Evolutionary conservation across 2,888 invertebrate species (phyloP).

Genomic region (Aphelenchoides bicaudatus): DNA sequence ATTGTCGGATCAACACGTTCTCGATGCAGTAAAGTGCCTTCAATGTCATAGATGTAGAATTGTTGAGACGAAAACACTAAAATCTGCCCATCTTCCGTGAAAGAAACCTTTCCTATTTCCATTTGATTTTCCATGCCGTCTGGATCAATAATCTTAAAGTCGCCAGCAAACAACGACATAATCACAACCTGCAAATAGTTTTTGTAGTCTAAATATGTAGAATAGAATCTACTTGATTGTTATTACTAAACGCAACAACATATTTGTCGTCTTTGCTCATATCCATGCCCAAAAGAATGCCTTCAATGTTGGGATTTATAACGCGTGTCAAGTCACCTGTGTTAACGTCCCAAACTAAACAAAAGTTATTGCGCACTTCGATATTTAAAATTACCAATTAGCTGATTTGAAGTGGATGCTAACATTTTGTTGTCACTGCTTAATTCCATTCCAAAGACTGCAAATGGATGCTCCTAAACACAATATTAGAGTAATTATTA

Average conservation of each 20-base stretch:
- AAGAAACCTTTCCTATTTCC: constrained; percentile 69
- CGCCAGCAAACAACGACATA: constrained; percentile 86
- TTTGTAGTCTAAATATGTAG: constrained; percentile 1
- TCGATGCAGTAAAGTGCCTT: constrained; percentile 37
- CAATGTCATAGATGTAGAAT: constrained; percentile 42
- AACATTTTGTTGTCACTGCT: constrained; percentile 85
- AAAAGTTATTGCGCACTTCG: constrained; percentile 70
- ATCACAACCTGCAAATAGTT: constrained; percentile 62
- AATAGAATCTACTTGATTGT: constrained; percentile 81
- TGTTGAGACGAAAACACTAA: constrained; percentile 46
- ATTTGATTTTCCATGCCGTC: constrained; percentile 70
- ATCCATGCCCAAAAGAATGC: constrained; percentile 74
- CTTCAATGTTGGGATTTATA: constrained; percentile 82
- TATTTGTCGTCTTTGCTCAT: constrained; percentile 91
- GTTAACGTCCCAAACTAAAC: constrained; percentile 81
- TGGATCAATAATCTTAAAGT: constrained; percentile 80
- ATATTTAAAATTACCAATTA: constrained; percentile 71
- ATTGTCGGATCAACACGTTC: constrained; percentile 23
- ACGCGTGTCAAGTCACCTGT: constrained; percentile 84
- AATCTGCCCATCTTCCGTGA: constrained; percentile 66
- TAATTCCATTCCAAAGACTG: constrained; percentile 84
- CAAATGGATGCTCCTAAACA: constrained; percentile 86
- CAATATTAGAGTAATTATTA: background rate
- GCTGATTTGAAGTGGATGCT: constrained; percentile 82
- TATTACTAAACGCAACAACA: constrained; percentile 90